Conservation (phyloP, 2,113 vertebrate species). For the Ailuropoda melanoleuca region DNA sequence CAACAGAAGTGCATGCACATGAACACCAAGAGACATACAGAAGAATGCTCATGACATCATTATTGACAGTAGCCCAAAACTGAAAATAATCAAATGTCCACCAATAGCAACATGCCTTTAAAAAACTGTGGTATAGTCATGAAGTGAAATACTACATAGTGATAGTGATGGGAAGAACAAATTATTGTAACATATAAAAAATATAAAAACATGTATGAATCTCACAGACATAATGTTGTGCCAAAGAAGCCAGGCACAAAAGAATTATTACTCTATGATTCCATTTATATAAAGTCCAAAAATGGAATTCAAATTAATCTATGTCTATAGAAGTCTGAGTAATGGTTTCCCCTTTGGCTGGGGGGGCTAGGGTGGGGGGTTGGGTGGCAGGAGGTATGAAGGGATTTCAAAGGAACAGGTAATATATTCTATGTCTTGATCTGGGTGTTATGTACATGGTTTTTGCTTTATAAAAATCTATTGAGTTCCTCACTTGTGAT, state of each 20-base stretch:
- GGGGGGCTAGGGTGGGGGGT: not conserved
- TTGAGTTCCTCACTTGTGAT: not conserved
- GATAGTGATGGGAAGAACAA: not conserved
- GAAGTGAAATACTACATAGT: not conserved
- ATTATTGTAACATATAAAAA: not conserved
- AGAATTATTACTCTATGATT: not conserved
- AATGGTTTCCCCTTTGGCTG: not conserved
- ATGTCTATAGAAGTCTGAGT: not conserved
- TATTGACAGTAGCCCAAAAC: not conserved
- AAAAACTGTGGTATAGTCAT: not conserved
- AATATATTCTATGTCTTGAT: not conserved
- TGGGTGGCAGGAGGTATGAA: not conserved
- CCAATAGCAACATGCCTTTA: not conserved
- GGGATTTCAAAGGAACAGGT: not conserved
- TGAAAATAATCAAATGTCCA: not conserved
- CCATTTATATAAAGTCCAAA: not conserved
- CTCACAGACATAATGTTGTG: not conserved
- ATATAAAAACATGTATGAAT: not conserved
- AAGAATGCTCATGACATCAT: not conserved
- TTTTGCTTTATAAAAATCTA: not conserved
- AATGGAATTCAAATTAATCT: not conserved
- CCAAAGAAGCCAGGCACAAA: not conserved
- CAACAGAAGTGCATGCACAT: not conserved
- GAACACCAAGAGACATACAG: not conserved
- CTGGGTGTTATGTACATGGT: not conserved